Evolutionary conservation across 2,888 invertebrate genomes (phyloP), one percentile per base, ranked within the genome.

Genomic region (Athrips mouffetella): DNA sequence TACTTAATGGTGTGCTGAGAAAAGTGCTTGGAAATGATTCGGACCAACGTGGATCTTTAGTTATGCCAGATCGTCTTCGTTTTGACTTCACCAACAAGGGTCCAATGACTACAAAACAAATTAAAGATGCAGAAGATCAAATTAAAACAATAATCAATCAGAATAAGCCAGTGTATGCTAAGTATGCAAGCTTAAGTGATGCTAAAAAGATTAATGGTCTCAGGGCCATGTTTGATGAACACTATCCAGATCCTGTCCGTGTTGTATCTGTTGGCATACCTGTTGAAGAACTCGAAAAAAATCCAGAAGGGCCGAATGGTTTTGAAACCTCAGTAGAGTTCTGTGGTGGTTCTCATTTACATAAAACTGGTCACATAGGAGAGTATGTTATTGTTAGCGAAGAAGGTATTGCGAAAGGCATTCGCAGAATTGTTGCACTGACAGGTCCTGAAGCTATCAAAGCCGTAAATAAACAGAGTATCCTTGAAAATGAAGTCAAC

Each of bases 401-500:
- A 89, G 99, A 99, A 88, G 99, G 99, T 8, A 99, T 99, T 60
- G 98, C 99, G 39, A 99, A 99, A 86, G 99, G 99, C 48, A 96
- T 99, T 60, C 90, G 99, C 51, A 91, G 99, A 70, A 98, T 99
- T 70, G 97, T 99, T 21, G 99, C 98, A 15, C 82, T 99, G 7
- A 99, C 99, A 25, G 99, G 99, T 0, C 94, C 96, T 2, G 98
- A 98, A 87, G 98, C 98, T 7, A 76, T 91, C 0, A 96, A 96
- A 89, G 96, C 98, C 8, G 73, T 94, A 13, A 96, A 96, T 67
- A 94, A 94, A 74, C 91, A 92, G n/a, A 92, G 92, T 60, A 70
- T 92, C 13, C 88, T 98, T 49, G 94, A 96, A 76, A 93, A 93
- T 67, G 91, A 93, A 70, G 90, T 96, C 2, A 90, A 91, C 55